phyloP scores from a whole-genome alignment of 2,888 invertebrate species.

The Xestia rhomboidea region DNA sequence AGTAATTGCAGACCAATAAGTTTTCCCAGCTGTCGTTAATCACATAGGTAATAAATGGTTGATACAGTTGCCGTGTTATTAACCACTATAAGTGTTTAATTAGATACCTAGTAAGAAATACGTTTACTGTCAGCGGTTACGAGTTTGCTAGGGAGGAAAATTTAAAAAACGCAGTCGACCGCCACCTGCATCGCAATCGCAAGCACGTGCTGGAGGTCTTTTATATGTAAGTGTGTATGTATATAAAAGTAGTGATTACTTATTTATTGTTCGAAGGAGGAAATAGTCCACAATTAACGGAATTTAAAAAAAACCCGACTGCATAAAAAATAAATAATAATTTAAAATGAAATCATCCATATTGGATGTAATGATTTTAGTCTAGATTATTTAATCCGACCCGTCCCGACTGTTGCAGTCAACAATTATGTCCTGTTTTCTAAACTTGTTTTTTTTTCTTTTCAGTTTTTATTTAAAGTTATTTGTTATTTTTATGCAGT shows the following conservation, averaged over 20 bases:
- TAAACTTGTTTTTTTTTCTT: too few species aligned
- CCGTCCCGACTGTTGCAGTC: too few species aligned
- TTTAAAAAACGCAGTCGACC: not conserved
- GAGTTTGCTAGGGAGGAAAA: not conserved
- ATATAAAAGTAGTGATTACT: not conserved
- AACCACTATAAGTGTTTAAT: conserved; percentile 9
- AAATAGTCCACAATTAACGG: not conserved
- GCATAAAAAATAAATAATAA: too few species aligned
- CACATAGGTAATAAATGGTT: not conserved
- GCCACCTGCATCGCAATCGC: not conserved
- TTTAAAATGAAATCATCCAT: too few species aligned
- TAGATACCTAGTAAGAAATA: conserved; percentile 5
- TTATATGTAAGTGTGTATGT: too few species aligned
- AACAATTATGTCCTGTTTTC: too few species aligned
- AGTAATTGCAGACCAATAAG: not conserved
- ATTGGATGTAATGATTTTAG: too few species aligned
- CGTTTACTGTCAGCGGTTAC: not conserved
- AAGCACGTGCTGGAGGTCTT: too few species aligned
- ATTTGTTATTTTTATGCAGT: too few species aligned
- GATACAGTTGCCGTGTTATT: not conserved
- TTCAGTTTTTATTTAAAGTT: too few species aligned
- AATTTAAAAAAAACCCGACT: too few species aligned
- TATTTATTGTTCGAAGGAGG: not conserved
- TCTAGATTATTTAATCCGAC: too few species aligned
- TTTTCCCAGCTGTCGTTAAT: not conserved